A percentile compares a stretch with the other conserved stretches of the same genome.
These are phyloP conservation scores for Periophthalmus modestus DNA, from an alignment of 2,113 vertebrate genomes.

Conservation along the genomic window DNA sequence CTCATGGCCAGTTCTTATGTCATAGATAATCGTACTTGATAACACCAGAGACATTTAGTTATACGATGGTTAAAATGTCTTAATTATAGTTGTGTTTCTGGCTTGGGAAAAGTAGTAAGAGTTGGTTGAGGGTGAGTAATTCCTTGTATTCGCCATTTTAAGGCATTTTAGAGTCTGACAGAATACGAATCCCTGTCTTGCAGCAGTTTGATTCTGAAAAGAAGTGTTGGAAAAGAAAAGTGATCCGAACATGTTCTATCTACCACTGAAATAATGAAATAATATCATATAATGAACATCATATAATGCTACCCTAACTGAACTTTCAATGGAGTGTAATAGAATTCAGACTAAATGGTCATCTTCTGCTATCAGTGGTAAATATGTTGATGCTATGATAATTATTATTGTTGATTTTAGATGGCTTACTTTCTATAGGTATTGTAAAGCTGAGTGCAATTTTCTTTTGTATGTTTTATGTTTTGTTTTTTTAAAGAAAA, in stretches of 20 bases:
- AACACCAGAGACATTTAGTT: slow-evolving; percentile 23
- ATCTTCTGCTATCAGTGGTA: slow-evolving; percentile 68
- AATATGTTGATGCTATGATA: slow-evolving; percentile 67
- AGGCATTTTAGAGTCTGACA: slow-evolving; percentile 15
- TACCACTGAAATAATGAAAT: slow-evolving; percentile 9
- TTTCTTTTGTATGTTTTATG: slow-evolving; percentile 45
- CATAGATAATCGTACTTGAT: slow-evolving; percentile 36
- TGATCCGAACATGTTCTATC: background rate
- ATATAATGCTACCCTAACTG: background rate
- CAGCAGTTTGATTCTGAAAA: slow-evolving; percentile 46
- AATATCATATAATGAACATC: slow-evolving; percentile 1
- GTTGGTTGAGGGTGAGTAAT: slow-evolving; percentile 12
- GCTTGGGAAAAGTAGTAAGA: slow-evolving; percentile 5
- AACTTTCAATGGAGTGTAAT: slow-evolving; percentile 46
- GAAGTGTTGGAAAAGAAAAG: slow-evolving; percentile 4
- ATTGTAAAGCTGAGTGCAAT: slow-evolving; percentile 73
- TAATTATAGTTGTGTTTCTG: slow-evolving; percentile 27
- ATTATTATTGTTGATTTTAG: slow-evolving; percentile 74
- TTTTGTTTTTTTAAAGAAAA: slow-evolving; percentile 34
- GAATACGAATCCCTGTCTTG: slow-evolving; percentile 43
- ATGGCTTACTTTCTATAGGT: slow-evolving; percentile 69
- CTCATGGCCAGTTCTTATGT: slow-evolving; percentile 56
- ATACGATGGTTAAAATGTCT: slow-evolving; percentile 16
- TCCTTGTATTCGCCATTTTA: background rate
- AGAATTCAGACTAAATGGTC: slow-evolving; percentile 72